phyloP scores from a whole-genome alignment of 1,140 invertebrate species.

The Euura saliciscinereae region DNA sequence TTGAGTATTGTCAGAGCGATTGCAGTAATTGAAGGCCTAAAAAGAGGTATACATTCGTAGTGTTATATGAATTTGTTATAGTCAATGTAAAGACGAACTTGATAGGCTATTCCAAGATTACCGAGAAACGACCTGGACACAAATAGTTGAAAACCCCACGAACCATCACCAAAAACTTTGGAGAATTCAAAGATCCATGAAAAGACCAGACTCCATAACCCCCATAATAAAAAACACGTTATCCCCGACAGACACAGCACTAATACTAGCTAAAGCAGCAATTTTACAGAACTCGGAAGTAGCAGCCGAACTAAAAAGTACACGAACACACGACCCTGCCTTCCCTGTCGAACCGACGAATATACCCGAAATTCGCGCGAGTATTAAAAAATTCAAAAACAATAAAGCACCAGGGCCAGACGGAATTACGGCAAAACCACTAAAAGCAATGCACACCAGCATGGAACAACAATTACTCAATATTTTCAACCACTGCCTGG shows the following conservation, averaged over 20 bases:
- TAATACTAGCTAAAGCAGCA: neutral
- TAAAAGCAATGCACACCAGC: too few species aligned
- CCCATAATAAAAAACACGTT: neutral
- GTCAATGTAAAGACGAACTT: neutral
- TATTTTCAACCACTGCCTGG: slow-evolving; percentile 15
- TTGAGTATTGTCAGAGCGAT: too few species aligned
- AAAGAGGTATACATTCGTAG: too few species aligned
- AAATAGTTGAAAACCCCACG: neutral
- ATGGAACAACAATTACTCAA: slow-evolving; percentile 11
- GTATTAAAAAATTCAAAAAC: slow-evolving; percentile 12
- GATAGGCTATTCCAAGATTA: neutral
- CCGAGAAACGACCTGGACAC: neutral
- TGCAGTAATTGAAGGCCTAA: too few species aligned
- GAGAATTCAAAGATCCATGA: neutral
- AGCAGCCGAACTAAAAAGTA: neutral
- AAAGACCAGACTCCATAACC: neutral
- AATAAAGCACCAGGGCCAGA: slow-evolving; percentile 13
- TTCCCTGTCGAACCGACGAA: neutral
- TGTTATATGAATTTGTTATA: too few species aligned
- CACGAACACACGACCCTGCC: neutral
- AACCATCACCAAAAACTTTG: neutral
- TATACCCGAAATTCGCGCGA: neutral
- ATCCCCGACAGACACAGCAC: neutral
- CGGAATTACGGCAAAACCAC: neutral
- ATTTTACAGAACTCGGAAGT: neutral